These are phyloP conservation scores for Cyrtonyx montezumae DNA, from an alignment of 2,113 vertebrate genomes.

Conservation along the genomic window DNA sequence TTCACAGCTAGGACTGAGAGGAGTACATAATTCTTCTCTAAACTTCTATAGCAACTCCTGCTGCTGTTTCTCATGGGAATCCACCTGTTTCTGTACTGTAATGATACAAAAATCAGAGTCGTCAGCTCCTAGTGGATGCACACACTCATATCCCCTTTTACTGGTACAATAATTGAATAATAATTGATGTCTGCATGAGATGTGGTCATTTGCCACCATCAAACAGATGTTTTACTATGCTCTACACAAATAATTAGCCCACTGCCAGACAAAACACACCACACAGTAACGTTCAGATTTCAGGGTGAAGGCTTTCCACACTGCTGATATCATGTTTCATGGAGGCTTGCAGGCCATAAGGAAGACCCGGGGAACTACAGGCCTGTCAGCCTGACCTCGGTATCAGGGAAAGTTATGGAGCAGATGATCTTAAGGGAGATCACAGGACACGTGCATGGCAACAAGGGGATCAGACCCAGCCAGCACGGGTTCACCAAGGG, in stretches of 20 bases:
- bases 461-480: too few species aligned
- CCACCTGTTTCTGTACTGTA: neutral
- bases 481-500: too few species aligned
- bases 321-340: neutral
- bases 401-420: too few species aligned
- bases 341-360: too few species aligned
- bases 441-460: too few species aligned
- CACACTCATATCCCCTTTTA: neutral
- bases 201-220: neutral
- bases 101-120: neutral
- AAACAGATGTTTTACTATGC: neutral
- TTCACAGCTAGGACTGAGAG: neutral
- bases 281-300: neutral
- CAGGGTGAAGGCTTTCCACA: neutral
- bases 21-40: neutral
- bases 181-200: neutral
- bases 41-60: neutral
- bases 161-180: neutral
- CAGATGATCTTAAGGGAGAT: too few species aligned
- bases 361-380: too few species aligned
- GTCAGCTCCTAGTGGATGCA: neutral
- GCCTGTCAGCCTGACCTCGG: too few species aligned
- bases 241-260: slow-evolving; percentile 27
- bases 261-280: neutral
- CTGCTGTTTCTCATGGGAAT: neutral